A percentile compares a stretch with the other conserved stretches of the same genome.
Evolutionary conservation across 2,888 invertebrate species (phyloP).

Genomic region (Acholoe squamosa): DNA sequence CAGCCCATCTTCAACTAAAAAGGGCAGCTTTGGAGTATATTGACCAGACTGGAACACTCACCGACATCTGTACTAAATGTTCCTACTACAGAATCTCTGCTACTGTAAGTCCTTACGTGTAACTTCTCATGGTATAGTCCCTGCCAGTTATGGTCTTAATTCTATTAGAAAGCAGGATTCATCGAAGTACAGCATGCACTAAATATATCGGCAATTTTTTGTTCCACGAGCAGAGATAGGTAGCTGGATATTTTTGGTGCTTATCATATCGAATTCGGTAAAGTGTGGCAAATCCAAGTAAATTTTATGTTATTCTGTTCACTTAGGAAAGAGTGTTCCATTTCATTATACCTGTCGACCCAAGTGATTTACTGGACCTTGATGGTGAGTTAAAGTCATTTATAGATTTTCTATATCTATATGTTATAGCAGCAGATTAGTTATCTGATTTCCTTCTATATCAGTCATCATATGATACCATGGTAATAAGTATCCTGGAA

Average conservation of each 20-base stretch:
- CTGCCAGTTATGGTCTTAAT: too few species aligned
- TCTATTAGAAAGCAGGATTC: too few species aligned
- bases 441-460: too few species aligned
- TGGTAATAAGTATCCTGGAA: too few species aligned
- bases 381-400: slow-evolving; percentile 25
- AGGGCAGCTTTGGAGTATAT: slow-evolving; percentile 17
- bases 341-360: slow-evolving; percentile 44
- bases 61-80: not conserved
- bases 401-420: not conserved
- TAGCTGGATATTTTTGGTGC: too few species aligned
- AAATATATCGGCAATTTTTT: too few species aligned
- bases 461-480: too few species aligned
- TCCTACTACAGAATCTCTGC: not conserved
- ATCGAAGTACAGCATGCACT: too few species aligned
- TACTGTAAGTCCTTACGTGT: not conserved
- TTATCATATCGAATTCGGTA: too few species aligned
- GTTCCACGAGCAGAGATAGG: too few species aligned
- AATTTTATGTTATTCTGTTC: not conserved
- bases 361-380: slow-evolving; percentile 26
- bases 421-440: too few species aligned
- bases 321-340: slow-evolving; percentile 53
- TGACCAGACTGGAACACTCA: slow-evolving; percentile 34
- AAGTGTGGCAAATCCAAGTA: too few species aligned
- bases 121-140: not conserved
- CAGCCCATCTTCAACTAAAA: not conserved